phyloP scores from a whole-genome alignment of 1,140 invertebrate species.

The Stegodyphus mimosarum region DNA sequence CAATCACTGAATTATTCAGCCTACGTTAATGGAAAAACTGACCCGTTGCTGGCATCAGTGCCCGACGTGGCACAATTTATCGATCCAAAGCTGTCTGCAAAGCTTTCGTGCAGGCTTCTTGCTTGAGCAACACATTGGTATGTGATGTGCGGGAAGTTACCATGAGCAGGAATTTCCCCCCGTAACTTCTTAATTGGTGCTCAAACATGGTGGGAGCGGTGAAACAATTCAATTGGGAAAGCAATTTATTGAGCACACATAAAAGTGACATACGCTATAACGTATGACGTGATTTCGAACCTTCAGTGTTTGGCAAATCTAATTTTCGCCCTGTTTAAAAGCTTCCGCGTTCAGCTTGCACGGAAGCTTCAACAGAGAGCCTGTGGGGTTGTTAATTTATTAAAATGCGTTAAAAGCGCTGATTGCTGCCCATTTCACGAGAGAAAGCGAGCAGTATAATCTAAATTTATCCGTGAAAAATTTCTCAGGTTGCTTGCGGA shows the following conservation, averaged over 20 bases:
- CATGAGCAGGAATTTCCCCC: background rate
- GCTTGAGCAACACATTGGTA: too few species aligned
- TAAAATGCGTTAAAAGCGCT: constrained; percentile 36
- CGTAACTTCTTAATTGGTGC: constrained; percentile 32
- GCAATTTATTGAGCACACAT: constrained; percentile 54
- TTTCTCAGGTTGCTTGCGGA: too few species aligned
- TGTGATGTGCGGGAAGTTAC: background rate
- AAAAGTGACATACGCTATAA: constrained; percentile 48
- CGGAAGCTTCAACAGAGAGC: background rate
- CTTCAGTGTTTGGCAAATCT: constrained; percentile 26
- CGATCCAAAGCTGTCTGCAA: too few species aligned
- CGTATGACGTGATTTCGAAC: constrained; percentile 47
- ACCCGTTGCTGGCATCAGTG: too few species aligned
- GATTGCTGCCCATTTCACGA: constrained; percentile 14
- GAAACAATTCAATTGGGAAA: constrained; percentile 53
- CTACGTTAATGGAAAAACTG: too few species aligned
- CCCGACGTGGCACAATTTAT: too few species aligned
- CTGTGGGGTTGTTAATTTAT: constrained; percentile 27
- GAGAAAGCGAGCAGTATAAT: too few species aligned
- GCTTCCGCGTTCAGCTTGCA: constrained; percentile 5
- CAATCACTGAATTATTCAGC: too few species aligned
- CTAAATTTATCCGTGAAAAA: too few species aligned
- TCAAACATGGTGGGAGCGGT: constrained; percentile 24
- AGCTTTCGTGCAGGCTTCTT: too few species aligned
- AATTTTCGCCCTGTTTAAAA: constrained; percentile 17